phyloP scores from a whole-genome alignment of 2,888 invertebrate species.

The Kryphioiulus occultus region DNA sequence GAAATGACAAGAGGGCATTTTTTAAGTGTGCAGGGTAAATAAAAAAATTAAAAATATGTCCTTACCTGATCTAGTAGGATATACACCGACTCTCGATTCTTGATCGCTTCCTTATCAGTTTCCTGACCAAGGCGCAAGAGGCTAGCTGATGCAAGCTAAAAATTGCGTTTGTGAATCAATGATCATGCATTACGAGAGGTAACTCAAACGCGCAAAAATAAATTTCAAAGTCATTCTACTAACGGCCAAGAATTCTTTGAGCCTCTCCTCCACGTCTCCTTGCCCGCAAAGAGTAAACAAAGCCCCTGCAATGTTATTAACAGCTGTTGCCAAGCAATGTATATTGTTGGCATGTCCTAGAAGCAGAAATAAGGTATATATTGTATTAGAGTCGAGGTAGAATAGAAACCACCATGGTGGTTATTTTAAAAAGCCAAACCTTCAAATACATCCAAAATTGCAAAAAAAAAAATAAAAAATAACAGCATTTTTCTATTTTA shows the following conservation, averaged over 20 bases:
- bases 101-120: conserved; percentile 91
- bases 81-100: conserved; percentile 96
- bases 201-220: neutral
- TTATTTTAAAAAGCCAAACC: neutral
- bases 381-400: conserved; percentile 35
- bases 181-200: neutral
- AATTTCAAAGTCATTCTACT: conserved; percentile 56
- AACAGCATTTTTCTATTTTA: too few relatives aligned
- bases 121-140: conserved; percentile 93
- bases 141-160: conserved; percentile 89
- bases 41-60: neutral
- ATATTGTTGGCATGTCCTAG: conserved; percentile 98
- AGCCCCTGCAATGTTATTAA: conserved; percentile 95
- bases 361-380: conserved; percentile 49
- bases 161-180: conserved; percentile 46
- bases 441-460: neutral
- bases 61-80: conserved; percentile 82
- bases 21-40: neutral
- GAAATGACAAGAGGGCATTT: neutral
- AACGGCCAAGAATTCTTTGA: conserved; percentile 88
- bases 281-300: conserved; percentile 95
- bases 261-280: conserved; percentile 94
- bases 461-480: too few relatives aligned
- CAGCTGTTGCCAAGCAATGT: conserved; percentile 96
- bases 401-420: neutral